Conservation (phyloP, 2,113 vertebrate genomes). For the Nannobrachium achirus region DNA sequence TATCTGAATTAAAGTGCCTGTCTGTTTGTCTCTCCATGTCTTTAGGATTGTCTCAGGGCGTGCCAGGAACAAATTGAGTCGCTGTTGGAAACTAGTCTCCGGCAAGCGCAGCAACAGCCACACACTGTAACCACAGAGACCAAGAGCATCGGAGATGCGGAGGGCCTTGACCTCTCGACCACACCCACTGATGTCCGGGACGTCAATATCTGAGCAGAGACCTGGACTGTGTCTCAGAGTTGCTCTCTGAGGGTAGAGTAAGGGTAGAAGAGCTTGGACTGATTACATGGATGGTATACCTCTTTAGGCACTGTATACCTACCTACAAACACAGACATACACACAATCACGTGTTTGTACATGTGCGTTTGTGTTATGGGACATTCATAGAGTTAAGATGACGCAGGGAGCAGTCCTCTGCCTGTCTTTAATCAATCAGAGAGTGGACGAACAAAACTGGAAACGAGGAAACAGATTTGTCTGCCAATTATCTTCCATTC, state of each 20-base stretch:
- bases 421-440: neutral
- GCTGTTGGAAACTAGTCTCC: conserved; percentile 91
- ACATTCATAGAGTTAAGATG: neutral
- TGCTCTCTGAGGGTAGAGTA: conserved; percentile 12
- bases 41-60: conserved; percentile 91
- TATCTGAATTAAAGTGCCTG: too few species aligned
- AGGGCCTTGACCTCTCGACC: conserved; percentile 87
- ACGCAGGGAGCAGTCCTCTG: neutral
- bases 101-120: conserved; percentile 87
- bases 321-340: neutral
- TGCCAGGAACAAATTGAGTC: conserved; percentile 97
- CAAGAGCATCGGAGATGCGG: conserved; percentile 86
- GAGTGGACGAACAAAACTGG: neutral
- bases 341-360: neutral
- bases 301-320: neutral
- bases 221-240: neutral
- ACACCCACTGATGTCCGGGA: conserved; percentile 95
- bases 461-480: neutral
- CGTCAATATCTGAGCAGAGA: conserved; percentile 87
- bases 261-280: conserved; percentile 21
- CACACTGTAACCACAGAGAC: conserved; percentile 84
- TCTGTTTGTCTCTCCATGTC: neutral
- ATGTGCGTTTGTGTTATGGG: conserved; percentile 1
- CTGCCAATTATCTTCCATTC: neutral
- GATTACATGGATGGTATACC: neutral